A percentile compares a stretch with the other conserved stretches of the same genome.
These are phyloP conservation scores for Fratercula arctica DNA, from an alignment of 2,797 vertebrate genomes.

Conservation along the genomic window DNA sequence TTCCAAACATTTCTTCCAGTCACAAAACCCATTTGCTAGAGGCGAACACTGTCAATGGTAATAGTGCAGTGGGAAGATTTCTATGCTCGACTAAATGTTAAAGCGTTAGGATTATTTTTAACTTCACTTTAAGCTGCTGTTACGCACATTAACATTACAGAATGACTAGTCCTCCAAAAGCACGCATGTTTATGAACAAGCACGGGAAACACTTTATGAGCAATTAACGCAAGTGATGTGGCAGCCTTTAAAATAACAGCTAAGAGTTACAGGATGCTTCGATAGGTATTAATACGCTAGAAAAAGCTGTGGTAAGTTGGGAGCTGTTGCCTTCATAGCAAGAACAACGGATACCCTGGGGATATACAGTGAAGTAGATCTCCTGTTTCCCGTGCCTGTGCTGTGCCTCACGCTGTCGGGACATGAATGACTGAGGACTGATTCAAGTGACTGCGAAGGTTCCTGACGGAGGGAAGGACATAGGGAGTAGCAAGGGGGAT, in stretches of 20 bases:
- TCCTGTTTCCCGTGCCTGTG: slow-evolving; percentile 57
- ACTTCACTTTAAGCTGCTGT: not conserved
- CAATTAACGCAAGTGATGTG: slow-evolving; percentile 20
- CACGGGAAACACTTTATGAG: not conserved
- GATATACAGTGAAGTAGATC: slow-evolving; percentile 60
- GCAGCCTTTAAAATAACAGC: slow-evolving; percentile 20
- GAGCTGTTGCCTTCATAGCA: slow-evolving; percentile 8
- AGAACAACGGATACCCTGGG: slow-evolving; percentile 29
- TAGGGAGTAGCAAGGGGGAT: slow-evolving; percentile 31
- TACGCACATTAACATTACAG: not conserved
- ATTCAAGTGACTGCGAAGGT: slow-evolving; percentile 23
- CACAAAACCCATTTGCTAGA: not conserved
- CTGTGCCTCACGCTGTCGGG: slow-evolving; percentile 16
- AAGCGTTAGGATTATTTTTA: slow-evolving; percentile 32
- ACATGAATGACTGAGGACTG: slow-evolving; percentile 22
- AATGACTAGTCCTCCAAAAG: not conserved
- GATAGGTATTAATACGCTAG: not conserved
- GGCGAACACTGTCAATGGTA: not conserved
- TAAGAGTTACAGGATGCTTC: not conserved
- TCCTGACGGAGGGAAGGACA: slow-evolving; percentile 42
- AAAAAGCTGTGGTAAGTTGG: slow-evolving; percentile 7
- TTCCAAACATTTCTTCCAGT: not conserved
- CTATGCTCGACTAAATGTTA: slow-evolving; percentile 5
- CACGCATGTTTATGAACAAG: not conserved
- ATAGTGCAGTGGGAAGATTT: not conserved